Base-by-base conservation (phyloP, 2,113 vertebrate species). In the Terrapene triunguis region DNA sequence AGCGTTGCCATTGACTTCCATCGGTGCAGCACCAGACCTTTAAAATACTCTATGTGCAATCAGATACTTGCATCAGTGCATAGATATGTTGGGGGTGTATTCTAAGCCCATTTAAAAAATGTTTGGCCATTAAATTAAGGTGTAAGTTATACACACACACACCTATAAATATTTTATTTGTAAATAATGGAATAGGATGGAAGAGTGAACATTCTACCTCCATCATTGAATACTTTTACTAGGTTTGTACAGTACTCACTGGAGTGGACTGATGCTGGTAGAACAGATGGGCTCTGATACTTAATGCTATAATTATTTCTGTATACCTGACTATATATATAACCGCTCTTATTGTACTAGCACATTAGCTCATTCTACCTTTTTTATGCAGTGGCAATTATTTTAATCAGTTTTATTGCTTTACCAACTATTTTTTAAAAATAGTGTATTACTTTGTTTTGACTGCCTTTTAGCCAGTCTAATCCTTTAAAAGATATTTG, bases 401-500 rank as follows among this genome's bases (percentile, higher is more conserved):
- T 76, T 76, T 50, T n/a, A 1, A 32, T 74, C 69, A n/a, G 19
- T 47, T 85, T 87, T 38, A 32, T 38, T 17, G 47, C 0, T 76
- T 94, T 95, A 89, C 22, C 0, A 0, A 10, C 10, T 92, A 88
- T 91, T n/a, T 69, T 35, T 65, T 85, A 0, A 76, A 93, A 89
- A 32, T 24, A 10, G 6, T 35, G 32, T 69, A n/a, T 69, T 65
- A 65, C 27, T 79, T 92, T 87, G 2, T 69, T 95, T 72, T 69
- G 65, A 5, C 84, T 85, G 2, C 51, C 13, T 87, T 69, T 85
- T 87, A 90, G 55, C 47, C 29, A 27, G 24, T 38, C 35, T 96
- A 96, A 94, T 90, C 51, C 48, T 53, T 50, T 38, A 48, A 76
- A 80, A 84, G 51, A 5, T 11, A 88, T 83, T 90, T 84, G 42